These are phyloP conservation scores for Neomonachus schauinslandi DNA, from an alignment of 2,113 vertebrate species.

Conservation along the genomic window DNA sequence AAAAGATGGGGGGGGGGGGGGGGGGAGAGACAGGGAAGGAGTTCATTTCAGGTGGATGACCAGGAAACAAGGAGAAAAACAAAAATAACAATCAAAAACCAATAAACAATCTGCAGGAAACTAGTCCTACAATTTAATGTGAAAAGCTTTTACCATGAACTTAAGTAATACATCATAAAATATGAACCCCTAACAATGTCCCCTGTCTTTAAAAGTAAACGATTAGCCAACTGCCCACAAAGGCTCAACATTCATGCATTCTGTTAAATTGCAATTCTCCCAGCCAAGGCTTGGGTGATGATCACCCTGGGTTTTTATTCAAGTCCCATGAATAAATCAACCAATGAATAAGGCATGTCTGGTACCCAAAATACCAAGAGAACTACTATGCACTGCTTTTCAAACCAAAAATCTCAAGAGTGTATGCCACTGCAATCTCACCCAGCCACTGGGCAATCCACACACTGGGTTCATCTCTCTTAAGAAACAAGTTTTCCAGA, in stretches of 20 bases:
- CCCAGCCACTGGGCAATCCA: neutral
- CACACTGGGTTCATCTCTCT: neutral
- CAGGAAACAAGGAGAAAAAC: neutral
- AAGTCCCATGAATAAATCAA: neutral
- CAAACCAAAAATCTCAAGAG: neutral
- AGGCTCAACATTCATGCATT: neutral
- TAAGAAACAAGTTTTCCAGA: neutral
- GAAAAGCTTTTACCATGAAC: slow-evolving; percentile 42
- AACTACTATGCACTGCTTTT: slow-evolving; percentile 21
- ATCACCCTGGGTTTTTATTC: slow-evolving; percentile 18
- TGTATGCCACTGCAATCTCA: neutral
- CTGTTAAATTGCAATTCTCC: slow-evolving; percentile 28
- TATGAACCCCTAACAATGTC: neutral
- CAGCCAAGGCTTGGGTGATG: neutral
- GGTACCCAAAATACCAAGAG: neutral
- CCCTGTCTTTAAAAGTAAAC: slow-evolving; percentile 24
- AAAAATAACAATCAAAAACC: neutral
- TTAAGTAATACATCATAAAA: neutral
- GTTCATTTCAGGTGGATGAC: neutral
- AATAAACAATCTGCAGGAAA: slow-evolving; percentile 12
- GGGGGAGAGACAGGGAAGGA: neutral
- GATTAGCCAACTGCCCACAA: neutral
- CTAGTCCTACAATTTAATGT: neutral
- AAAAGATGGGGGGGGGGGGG: neutral
- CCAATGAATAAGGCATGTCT: neutral